Evolutionary conservation across 1,140 invertebrate genomes (phyloP).

Genomic region (Saccostrea cuccullata): DNA sequence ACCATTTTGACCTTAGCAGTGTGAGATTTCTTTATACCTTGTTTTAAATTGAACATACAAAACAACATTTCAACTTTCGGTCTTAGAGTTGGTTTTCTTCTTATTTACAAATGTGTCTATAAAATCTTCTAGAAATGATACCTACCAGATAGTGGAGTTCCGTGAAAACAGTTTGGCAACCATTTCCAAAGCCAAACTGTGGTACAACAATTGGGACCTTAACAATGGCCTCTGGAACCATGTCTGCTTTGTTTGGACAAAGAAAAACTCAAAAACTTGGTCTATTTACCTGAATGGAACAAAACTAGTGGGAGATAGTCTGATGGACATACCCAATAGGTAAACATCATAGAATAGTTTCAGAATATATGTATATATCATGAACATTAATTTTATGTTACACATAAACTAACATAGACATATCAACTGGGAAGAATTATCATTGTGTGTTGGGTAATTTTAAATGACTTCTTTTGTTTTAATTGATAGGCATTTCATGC

Average conservation of each 20-base stretch:
- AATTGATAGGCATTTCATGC: no score
- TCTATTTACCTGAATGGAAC: background rate
- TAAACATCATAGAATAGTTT: background rate
- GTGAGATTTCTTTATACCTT: background rate
- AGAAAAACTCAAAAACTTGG: background rate
- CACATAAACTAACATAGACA: no score
- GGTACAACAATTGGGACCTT: background rate
- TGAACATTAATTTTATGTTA: no score
- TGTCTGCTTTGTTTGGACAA: background rate
- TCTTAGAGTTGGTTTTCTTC: no score
- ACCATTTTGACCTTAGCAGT: constrained; percentile 1
- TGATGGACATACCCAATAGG: background rate
- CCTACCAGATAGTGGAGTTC: background rate
- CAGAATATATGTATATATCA: no score
- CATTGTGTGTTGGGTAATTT: no score
- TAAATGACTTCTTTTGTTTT: no score
- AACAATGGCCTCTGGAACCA: constrained; percentile 16
- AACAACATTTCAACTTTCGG: no score
- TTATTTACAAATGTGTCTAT: no score
- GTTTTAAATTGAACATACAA: no score
- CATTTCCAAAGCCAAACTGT: background rate
- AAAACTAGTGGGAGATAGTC: background rate
- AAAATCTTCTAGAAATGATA: background rate
- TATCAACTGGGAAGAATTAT: no score
- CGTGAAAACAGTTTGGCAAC: background rate